Evolutionary conservation across 2,797 vertebrate genomes (phyloP), one percentile per base, ranked within the genome.

Genomic region (Hyperoplus immaculatus): DNA sequence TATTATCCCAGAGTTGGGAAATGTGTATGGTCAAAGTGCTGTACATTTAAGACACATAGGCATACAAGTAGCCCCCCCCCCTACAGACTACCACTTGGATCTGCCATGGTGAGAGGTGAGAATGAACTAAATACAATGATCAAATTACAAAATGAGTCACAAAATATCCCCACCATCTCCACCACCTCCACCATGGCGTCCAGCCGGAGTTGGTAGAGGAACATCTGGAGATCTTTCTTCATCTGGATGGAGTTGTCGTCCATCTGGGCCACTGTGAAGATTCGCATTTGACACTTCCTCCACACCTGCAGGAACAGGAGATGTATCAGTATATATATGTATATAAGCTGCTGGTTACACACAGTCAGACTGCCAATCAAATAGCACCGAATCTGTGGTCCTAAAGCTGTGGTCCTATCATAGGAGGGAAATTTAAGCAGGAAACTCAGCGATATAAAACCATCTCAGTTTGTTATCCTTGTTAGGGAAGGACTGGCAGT

Each of bases 161-260:
- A 29, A 42, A 49, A 45, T 3, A n/a, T 36, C 42, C 95, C 90
- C 87, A 99, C 98, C 98, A 99, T 97, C 94, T 99, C 98, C 73
- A 99, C 98, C 83, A 99, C 98, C 92, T 99, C 98, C 74, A 99
- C 98, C 86, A 97, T 95, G 8, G 98, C 98, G 49, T 97, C 96
- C 74, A 99, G 93, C 0, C 98, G 94, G 4, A 99, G 95, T 38
- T 99, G 97, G 81, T 99, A 99, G 10, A 99, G 91, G 84, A 99
- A 98, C 90, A 95, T 94, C 92, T 99, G 97, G 58, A 99, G 95
- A 84, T 99, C 98, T 75, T 98, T 99, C 90, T 99, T 99, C 98
- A 99, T 99, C 93, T 98, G 97, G 92, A 99, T 99, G 86, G 97
- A 98, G 77, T 99, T 99, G 88, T 99, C 98, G 9, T 98, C 96